Conservation (phyloP, 2,113 vertebrate species). For the Eudyptes chrysolophus region DNA sequence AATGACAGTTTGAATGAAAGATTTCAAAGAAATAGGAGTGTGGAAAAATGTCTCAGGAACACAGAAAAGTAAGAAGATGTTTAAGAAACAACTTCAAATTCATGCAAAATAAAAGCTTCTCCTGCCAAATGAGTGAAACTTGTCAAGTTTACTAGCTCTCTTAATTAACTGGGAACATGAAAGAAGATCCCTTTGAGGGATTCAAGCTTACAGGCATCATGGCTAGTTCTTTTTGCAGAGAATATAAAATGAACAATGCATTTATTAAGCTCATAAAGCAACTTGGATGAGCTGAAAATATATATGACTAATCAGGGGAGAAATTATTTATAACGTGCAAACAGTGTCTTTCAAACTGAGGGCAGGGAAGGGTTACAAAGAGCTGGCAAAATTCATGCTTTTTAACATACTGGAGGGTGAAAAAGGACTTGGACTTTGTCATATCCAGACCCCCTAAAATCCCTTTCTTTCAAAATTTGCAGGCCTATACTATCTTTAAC, state of each 20-base stretch:
- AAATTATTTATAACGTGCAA: background rate
- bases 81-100: conserved; percentile 48
- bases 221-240: background rate
- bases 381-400: background rate
- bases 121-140: conserved; percentile 24
- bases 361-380: background rate
- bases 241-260: conserved; percentile 4
- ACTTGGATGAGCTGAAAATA: background rate
- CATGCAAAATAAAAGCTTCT: conserved; percentile 16
- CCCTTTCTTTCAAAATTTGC: background rate
- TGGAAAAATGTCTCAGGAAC: conserved; percentile 7
- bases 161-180: conserved; percentile 34
- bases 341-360: background rate
- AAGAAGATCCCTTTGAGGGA: conserved; percentile 1
- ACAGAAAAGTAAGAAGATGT: background rate
- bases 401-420: background rate
- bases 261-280: background rate
- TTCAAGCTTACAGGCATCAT: background rate
- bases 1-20: background rate
- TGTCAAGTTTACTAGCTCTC: conserved; percentile 22
- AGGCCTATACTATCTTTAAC: background rate
- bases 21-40: background rate
- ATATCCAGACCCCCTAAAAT: background rate
- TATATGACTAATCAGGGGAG: background rate
- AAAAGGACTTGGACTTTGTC: background rate